Base-by-base conservation (phyloP, 2,888 invertebrate species). In the Trissolcus japonicus region DNA sequence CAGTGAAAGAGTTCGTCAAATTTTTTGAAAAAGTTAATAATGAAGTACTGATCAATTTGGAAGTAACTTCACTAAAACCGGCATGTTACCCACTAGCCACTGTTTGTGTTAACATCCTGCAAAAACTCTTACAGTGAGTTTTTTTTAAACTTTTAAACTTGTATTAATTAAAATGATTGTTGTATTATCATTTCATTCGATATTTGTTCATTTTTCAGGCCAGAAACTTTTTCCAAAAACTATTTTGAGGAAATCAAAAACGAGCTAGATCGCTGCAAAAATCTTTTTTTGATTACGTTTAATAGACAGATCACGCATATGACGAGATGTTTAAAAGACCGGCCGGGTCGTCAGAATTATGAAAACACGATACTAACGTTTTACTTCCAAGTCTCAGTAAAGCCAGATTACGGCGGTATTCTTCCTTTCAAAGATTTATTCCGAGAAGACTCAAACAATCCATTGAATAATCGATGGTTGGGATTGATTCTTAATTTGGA, bases 21-120 rank as follows among this genome's bases (percentile, higher is more conserved):
- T 86, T 86, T 67, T 63, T 86, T 7, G 55, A 63, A 16, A 56
- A 53, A 14, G 80, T 85, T 0, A 61, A 62, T 41, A 81, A 82
- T 82, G 83, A 6, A 13, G 14, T 87, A 55, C 79, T 88, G 3
- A 25, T 74, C 59, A 81, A 83, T 79, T 80, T 88, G 21, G 84
- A 86, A 72, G 81, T 29, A 35, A 56, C 40, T 25, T 83, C 82
- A 57, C 53, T 67, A 40, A 65, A 67, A 29, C 71, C 81, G 2
- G 80, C 83, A 0, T 85, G 86, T 74, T 89, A 83, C 77, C 83
- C 86, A 35, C 53, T 88, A n/a, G 86, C 85, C n/a, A 81, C 84
- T 29, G 82, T 78, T 43, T 84, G 83, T 41, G 63, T 87, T 13
- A 82, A 83, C 17, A 80, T 83, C 41, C 68, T 85, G 3, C 46